These are phyloP conservation scores for Amphipyra berbera DNA, from an alignment of 2,888 invertebrate genomes.

Conservation along the genomic window DNA sequence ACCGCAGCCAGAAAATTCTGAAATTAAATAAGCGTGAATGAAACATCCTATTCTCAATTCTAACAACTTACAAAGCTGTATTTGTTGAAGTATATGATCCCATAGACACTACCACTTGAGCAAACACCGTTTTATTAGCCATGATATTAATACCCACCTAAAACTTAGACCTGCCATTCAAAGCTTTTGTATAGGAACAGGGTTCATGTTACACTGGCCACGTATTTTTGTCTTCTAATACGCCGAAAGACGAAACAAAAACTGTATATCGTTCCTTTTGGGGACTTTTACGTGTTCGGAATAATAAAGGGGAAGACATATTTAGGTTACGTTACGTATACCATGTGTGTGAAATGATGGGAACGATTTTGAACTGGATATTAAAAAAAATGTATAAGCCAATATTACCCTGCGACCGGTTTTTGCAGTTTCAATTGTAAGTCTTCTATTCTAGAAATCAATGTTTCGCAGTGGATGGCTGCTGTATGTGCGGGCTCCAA, in stretches of 20 bases:
- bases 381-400: too few species aligned
- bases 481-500: too few species aligned
- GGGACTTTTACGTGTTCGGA: slow-evolving; percentile 63
- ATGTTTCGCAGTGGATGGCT: too few species aligned
- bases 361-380: neutral
- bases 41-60: slow-evolving; percentile 7
- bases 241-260: slow-evolving; percentile 64
- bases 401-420: too few species aligned
- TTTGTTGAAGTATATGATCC: slow-evolving; percentile 10
- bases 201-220: slow-evolving; percentile 47
- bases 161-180: slow-evolving; percentile 44
- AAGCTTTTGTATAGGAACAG: slow-evolving; percentile 38
- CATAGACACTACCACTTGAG: slow-evolving; percentile 65
- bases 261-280: slow-evolving; percentile 57
- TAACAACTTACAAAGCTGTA: neutral
- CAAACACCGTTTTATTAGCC: slow-evolving; percentile 75
- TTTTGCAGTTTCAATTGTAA: too few species aligned
- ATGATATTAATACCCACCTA: slow-evolving; percentile 63
- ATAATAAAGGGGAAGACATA: slow-evolving; percentile 56
- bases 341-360: neutral
- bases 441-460: too few species aligned
- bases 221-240: slow-evolving; percentile 57
- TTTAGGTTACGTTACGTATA: slow-evolving; percentile 43
- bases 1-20: too few species aligned
- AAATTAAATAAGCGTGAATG: neutral